Conservation (phyloP, 2,888 invertebrate genomes). For the Drosophila mimetica region DNA sequence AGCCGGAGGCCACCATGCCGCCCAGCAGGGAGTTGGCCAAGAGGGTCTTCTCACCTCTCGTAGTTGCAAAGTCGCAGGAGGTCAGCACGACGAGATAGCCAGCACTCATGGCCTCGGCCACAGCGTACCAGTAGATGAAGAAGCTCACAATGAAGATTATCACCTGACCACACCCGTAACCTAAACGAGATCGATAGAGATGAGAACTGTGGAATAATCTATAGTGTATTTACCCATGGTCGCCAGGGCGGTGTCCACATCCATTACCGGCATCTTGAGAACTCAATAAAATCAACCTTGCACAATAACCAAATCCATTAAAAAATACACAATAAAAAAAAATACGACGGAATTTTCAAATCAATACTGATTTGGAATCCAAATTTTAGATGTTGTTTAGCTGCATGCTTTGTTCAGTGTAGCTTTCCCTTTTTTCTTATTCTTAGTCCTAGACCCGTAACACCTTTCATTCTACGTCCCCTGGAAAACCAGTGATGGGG, state of each 20-base stretch:
- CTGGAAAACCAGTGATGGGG: constrained; percentile 5
- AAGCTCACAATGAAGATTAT: constrained; percentile 3
- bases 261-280: constrained; percentile 2
- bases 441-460: constrained; percentile 40
- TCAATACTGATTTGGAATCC: background rate
- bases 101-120: constrained; percentile 19
- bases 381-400: constrained; percentile 14
- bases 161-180: constrained; percentile 28
- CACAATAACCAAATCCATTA: background rate
- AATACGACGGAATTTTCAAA: background rate
- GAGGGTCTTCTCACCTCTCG: background rate
- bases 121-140: background rate
- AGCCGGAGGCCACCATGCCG: constrained; percentile 16
- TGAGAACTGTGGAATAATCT: no score
- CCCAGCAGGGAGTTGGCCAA: constrained; percentile 11
- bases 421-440: constrained; percentile 27
- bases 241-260: constrained; percentile 8
- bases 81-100: constrained; percentile 20
- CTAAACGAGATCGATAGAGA: background rate
- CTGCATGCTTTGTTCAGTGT: constrained; percentile 52
- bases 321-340: background rate
- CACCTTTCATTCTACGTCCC: constrained; percentile 53
- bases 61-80: constrained; percentile 19
- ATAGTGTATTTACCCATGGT: constrained; percentile 13
- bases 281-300: background rate